Evolutionary conservation across 1,140 invertebrate genomes (phyloP), one percentile per base, ranked within the genome.

Genomic region (Hermetia illucens): DNA sequence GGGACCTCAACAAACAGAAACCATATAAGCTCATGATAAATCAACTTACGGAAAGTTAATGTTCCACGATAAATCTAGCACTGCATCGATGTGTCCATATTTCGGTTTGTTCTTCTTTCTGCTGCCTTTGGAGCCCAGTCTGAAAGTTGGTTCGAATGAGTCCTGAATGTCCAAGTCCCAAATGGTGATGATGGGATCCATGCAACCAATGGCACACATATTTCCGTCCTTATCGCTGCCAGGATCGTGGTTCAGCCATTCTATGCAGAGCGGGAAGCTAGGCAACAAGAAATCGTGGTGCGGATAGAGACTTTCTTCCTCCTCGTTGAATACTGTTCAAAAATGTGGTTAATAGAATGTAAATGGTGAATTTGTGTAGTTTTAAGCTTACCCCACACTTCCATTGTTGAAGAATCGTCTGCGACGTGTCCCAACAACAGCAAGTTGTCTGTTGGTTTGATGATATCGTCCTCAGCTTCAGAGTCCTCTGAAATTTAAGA

Each of bases 91-190:
- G 55, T 97, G 92, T 15, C 89, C 87, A 39, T 78, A 53, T 32
- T 66, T 58, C 47, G 71, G 67, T 19, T 64, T 65, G 44, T 74
- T 66, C 50, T 73, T 66, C 57, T 84, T 88, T 53, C 77, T 81
- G 54, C 68, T 86, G n/a, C 73, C 71, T 47, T 82, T 82, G 34
- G 71, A 68, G 4, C 86, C 88, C 13, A 96, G 64, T 47, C 73
- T 78, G 48, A 80, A 82, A 0, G 77, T 78, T 24, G 93, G 89
- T 56, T 92, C 87, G 16, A 95, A 62, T 43, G 77, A 78, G 53
- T 95, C 84, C 36, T 94, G 75, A 36, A 97, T 70, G 65, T 97
- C 92, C 21, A 97, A 61, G 61, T 98, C 90, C 92, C 92, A 97
- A 9, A 97, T 73, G 43, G 89, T 78, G 40, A 98, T 94, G 30